A percentile compares a stretch with the other conserved stretches of the same genome.
Evolutionary conservation across 2,113 vertebrate species (phyloP).

Genomic region (Amphiprion percula): DNA sequence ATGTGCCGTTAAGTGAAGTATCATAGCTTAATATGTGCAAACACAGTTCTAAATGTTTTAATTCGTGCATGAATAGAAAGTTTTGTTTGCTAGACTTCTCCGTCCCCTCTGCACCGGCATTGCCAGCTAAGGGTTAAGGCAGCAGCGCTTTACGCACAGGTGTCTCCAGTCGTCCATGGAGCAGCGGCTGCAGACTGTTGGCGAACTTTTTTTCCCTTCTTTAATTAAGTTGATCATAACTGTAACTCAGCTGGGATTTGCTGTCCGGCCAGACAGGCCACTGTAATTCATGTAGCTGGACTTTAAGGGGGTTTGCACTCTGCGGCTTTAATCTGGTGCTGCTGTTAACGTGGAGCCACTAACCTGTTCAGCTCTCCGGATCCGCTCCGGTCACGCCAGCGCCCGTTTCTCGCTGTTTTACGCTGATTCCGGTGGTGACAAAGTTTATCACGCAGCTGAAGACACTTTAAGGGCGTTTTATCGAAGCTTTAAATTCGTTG

Average conservation of each 20-base stretch:
- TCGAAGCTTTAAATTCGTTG: neutral
- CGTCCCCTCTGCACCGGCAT: neutral
- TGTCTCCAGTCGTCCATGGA: conserved; percentile 61
- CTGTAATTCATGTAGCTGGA: conserved; percentile 73
- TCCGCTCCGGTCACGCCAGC: conserved; percentile 29
- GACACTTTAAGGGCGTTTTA: neutral
- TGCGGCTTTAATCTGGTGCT: conserved; percentile 74
- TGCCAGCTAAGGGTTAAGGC: conserved; percentile 77
- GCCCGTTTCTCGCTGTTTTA: neutral
- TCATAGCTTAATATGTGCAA: no score
- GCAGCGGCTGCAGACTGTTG: conserved; percentile 77
- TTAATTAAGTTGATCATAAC: conserved; percentile 85
- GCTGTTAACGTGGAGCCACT: conserved; percentile 81
- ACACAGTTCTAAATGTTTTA: no score
- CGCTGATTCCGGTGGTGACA: neutral
- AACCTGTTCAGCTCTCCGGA: conserved; percentile 74
- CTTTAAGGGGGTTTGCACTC: conserved; percentile 84
- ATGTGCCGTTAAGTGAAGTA: no score
- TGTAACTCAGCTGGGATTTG: conserved; percentile 89
- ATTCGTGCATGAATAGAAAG: no score
- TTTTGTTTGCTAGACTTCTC: neutral
- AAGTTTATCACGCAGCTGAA: neutral
- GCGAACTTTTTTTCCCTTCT: conserved; percentile 40
- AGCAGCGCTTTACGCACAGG: conserved; percentile 69
- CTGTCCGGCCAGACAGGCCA: conserved; percentile 83